Base-by-base conservation (phyloP, 2,888 invertebrate species). In the Ametastegia equiseti region DNA sequence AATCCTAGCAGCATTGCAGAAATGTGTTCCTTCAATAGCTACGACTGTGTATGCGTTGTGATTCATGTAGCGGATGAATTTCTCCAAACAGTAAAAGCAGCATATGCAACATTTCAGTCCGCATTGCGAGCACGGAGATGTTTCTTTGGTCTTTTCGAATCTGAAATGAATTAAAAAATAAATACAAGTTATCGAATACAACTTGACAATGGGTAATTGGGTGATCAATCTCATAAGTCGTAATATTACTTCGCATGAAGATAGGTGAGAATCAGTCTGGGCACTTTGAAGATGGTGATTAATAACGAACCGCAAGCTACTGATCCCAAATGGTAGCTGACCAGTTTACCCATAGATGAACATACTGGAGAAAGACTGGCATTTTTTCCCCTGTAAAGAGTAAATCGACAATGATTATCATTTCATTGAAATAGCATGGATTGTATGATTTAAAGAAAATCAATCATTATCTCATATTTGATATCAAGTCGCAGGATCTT, bases 31-130 rank as follows among this genome's bases (percentile, higher is more conserved):
- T 92, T 97, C 97, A 87, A 98, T 97, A 11, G 98, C 97, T 82
- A 98, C 96, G 71, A 98, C 97, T 0, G 98, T 98, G 89, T 98
- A 98, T 0, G 98, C 98, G 91, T 98, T 98, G 90, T 98, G 97
- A 92, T 98, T 98, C 88, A 99, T 93, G 89, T 97, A 98, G 47
- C 97, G 95, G 84, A 98, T 96, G 89, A 98, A 98, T 90, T 96
- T 97, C 90, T 98, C 98, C 85, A 98, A 93, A 88, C 97, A 96
- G 92, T 96, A 97, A 88, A 98, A 96, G 88, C 98, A 98, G 88
- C 98, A 98, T 85, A 97, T 96, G 87, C 98, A 98, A 87, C 96
- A 95, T 88, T 95, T 96, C 13, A 96, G 92, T 63, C 95, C 94
- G 88, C 96, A 97, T 82, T 95, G 94, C 0, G 96, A 95, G 86